Base-by-base conservation (phyloP, 2,888 invertebrate genomes). In the Drosophila mulleri region DNA sequence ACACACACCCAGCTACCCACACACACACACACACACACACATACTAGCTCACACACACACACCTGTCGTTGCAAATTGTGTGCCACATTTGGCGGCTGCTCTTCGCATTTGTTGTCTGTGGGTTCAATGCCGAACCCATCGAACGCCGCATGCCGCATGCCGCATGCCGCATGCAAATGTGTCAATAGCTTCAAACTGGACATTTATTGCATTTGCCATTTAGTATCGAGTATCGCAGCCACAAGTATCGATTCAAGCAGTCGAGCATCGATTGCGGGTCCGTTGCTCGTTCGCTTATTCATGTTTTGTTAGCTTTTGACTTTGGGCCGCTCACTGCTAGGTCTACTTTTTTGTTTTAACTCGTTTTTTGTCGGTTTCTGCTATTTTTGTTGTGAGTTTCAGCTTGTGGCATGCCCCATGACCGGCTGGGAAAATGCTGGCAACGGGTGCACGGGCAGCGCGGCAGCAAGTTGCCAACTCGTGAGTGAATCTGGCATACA, bases 171-270 rank as follows among this genome's bases (percentile, higher is more conserved):
- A 89, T 88, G 83, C 85, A 90, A 88, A 90, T 90, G 88, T 89
- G 89, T 90, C 89, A 89, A 90, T 89, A 84, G 86, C 77, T 87
- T 80, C 80, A 80, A 75, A 80, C 89, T 84, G 89, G 89, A 89
- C 89, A 87, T 88, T 84, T 88, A 88, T 83, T 83, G 82, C 81
- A 81, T 75, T 82, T 82, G 80, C 80, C 83, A 82, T 80, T 80
- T 82, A 68, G 78, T 65, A 78, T 70, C 69, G 72, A 67, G 68
- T 57, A 76, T 71, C 70, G 57, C 18, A 59, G 50, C 39, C 53
- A 47, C 45, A 60, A 68, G 68, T 68, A 75, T 75, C 74, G 73
- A 77, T 54, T 29, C 37, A 11, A 23, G 72, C 53, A 72, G 52
- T 45, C 64, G 54, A 69, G 53, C 80, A 76, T 75, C 64, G 80